Base-by-base conservation (phyloP, 1,140 invertebrate genomes). In the Cardiocondyla obscurior region DNA sequence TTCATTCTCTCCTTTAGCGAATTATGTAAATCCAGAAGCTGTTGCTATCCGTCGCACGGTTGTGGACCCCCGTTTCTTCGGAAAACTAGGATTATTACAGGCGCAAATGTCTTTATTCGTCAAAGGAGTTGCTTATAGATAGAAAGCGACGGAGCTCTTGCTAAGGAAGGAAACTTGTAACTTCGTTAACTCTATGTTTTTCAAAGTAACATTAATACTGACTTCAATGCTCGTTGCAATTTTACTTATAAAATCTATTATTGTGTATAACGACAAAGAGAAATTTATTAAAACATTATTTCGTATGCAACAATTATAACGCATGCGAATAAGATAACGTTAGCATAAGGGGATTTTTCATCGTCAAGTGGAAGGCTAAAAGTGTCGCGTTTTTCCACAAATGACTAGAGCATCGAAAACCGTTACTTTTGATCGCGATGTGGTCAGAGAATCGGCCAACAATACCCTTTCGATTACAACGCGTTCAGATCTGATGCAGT, bases 1-100 rank as follows among this genome's bases (percentile, higher is more conserved):
- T 84, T 85, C 74, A 72, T 76, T 72, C 82, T 55, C 77, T 74
- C 49, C 46, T 72, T 72, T 33, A 67, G 62, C 84, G 77, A 89
- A 88, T 89, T 89, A 89, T 89, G 86, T 81, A 86, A 89, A 89
- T 87, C 55, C 44, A 67, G 49, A 83, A 73, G 73, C 62, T 77
- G 81, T 85, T 64, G 51, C 64, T 79, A 83, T 39, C 82, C 65
- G 39, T 49, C 42, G 51, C n/a, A 42, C 19, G 73, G 64, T 57
- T 64, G 64, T 36, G 36, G 44, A 79, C 33, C 16, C 16, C 19
- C 19, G 39, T 28, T 77, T 72, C 46, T 67, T 77, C 51, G 53
- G 33, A 39, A 51, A 65, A 51, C 84, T 36, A 55, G 69, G 46
- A 60, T 69, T 49, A 51, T 84, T 72, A 49, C 39, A 69, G 22